These are phyloP conservation scores for Montipora foliosa DNA, from an alignment of 64 coral and sea anemone species.

Conservation along the genomic window DNA sequence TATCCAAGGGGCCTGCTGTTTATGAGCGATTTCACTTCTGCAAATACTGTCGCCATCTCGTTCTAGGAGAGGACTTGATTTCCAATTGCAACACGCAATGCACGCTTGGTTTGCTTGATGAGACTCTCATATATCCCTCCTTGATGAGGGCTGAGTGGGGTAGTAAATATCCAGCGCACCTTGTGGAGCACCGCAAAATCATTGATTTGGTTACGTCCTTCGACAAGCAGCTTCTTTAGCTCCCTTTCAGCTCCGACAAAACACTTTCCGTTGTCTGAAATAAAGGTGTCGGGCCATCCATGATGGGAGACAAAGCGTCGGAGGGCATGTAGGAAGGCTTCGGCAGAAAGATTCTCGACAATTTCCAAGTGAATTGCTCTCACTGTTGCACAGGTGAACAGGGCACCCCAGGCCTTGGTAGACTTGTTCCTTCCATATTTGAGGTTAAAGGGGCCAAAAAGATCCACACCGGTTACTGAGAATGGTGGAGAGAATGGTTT, in stretches of 20 bases:
- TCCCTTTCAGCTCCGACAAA: neutral
- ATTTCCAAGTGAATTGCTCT: neutral
- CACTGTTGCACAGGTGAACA: neutral
- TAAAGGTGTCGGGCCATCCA: neutral
- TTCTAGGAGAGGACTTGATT: neutral
- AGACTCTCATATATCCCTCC: neutral
- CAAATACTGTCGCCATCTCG: neutral
- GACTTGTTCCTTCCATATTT: neutral
- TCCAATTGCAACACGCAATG: neutral
- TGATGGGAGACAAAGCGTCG: neutral
- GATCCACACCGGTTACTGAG: too few relatives aligned
- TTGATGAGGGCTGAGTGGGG: neutral
- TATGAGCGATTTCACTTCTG: neutral
- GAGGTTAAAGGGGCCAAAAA: neutral
- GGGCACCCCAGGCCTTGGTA: neutral
- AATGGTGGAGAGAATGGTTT: too few relatives aligned
- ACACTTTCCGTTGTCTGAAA: neutral
- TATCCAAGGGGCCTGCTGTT: neutral
- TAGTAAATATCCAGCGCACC: neutral
- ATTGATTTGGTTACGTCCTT: neutral
- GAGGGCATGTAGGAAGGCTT: neutral
- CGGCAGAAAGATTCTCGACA: neutral
- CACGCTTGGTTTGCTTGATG: neutral
- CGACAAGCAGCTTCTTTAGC: neutral
- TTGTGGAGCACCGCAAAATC: neutral